Evolutionary conservation across 2,888 invertebrate species (phyloP).

Genomic region (Thyatira batis): DNA sequence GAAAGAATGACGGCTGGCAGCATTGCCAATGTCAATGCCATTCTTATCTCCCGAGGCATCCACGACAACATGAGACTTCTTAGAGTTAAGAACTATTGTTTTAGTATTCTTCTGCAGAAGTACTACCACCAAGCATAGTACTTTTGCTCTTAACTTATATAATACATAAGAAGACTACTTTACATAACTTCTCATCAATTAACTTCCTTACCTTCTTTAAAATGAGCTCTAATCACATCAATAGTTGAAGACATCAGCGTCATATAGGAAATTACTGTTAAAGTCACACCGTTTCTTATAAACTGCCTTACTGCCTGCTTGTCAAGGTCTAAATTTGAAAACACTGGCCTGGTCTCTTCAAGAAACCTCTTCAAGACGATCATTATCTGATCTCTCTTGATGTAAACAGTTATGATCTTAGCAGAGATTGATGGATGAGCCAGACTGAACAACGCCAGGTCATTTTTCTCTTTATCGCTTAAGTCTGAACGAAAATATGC

Average conservation of each 20-base stretch:
- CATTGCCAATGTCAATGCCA: too few relatives aligned
- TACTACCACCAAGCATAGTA: too few relatives aligned
- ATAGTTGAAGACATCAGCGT: constrained; percentile 32
- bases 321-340: constrained; percentile 33
- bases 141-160: too few relatives aligned
- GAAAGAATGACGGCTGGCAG: too few relatives aligned
- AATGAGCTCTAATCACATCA: constrained; percentile 37
- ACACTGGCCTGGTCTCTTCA: constrained; percentile 38
- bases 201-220: constrained; percentile 42
- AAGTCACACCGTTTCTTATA: constrained; percentile 23
- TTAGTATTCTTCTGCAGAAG: too few relatives aligned
- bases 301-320: constrained; percentile 39
- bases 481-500: constrained; percentile 43
- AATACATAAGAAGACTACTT: too few relatives aligned
- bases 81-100: too few relatives aligned
- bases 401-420: constrained; percentile 43
- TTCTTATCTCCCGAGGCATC: too few relatives aligned
- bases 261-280: constrained; percentile 23
- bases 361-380: constrained; percentile 43
- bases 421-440: constrained; percentile 42
- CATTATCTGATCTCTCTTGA: constrained; percentile 38
- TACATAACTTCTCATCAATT: not conserved
- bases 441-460: constrained; percentile 43
- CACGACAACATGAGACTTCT: too few relatives aligned
- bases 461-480: constrained; percentile 43